Conservation (phyloP, 2,113 vertebrate species). For the Heterocephalus glaber region DNA sequence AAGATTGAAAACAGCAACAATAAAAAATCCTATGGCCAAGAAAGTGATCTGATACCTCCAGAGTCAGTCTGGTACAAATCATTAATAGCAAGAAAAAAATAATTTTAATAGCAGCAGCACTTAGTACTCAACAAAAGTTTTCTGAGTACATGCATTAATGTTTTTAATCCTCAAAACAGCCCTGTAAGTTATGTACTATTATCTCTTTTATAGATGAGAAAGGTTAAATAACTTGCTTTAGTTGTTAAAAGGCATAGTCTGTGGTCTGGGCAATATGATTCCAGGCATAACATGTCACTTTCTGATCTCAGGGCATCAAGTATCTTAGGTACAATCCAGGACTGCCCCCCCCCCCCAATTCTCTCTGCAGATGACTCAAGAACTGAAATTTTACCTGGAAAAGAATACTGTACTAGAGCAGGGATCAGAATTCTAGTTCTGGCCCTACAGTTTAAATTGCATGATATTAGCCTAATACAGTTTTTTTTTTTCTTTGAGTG, state of each 20-base stretch:
- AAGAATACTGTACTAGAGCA: neutral
- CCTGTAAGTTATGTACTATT: neutral
- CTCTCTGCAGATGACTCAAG: neutral
- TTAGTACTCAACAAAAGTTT: neutral
- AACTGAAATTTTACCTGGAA: conserved; percentile 21
- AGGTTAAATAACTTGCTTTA: conserved; percentile 2
- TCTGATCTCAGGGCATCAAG: neutral
- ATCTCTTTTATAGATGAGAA: neutral
- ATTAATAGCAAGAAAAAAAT: neutral
- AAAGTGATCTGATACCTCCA: neutral
- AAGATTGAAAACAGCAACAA: neutral
- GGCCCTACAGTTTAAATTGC: conserved; percentile 1
- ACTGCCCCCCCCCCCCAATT: neutral
- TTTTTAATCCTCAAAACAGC: conserved; percentile 31
- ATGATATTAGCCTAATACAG: neutral
- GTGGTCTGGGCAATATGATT: neutral
- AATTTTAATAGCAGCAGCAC: neutral
- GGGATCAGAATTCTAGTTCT: neutral
- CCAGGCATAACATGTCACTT: neutral
- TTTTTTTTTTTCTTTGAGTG: neutral
- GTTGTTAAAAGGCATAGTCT: conserved; percentile 31
- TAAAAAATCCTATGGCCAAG: neutral
- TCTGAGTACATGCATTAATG: neutral
- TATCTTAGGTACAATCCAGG: neutral
- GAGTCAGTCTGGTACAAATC: neutral